phyloP scores from a whole-genome alignment of 2,113 vertebrate species.

The Steatornis caripensis region DNA sequence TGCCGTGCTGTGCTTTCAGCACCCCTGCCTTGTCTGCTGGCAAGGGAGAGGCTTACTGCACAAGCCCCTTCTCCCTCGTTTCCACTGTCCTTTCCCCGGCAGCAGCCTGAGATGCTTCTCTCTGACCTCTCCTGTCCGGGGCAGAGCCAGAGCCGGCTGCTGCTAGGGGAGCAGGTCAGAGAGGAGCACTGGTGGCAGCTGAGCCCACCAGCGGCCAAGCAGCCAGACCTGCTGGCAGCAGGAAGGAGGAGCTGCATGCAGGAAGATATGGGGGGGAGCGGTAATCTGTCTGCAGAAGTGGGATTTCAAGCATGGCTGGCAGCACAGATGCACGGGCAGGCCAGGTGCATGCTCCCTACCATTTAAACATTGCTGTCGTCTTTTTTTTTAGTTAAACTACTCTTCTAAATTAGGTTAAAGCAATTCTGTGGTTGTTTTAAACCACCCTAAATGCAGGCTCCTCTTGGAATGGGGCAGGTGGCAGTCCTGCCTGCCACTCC shows the following conservation, averaged over 20 bases:
- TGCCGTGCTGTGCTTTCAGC: neutral
- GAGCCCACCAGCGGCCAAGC: neutral
- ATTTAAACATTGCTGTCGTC: neutral
- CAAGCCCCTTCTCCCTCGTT: neutral
- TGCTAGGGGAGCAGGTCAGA: neutral
- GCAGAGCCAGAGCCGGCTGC: neutral
- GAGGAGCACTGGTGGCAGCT: neutral
- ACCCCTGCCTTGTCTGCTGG: neutral
- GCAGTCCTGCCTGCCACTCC: neutral
- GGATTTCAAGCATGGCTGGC: neutral
- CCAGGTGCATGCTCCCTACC: neutral
- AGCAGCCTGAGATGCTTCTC: neutral
- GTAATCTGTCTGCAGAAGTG: neutral
- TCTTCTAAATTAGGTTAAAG: neutral
- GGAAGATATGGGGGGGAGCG: neutral
- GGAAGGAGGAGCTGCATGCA: neutral
- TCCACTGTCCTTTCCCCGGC: accelerated
- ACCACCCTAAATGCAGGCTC: accelerated
- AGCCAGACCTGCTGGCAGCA: neutral
- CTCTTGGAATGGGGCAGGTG: neutral
- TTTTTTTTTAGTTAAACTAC: neutral
- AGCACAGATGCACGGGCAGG: neutral
- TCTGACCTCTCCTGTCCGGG: neutral
- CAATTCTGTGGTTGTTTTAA: neutral
- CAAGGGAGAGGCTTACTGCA: neutral